These are phyloP conservation scores for Monomorium pharaonis DNA, from an alignment of 1,140 invertebrate genomes.

Conservation along the genomic window DNA sequence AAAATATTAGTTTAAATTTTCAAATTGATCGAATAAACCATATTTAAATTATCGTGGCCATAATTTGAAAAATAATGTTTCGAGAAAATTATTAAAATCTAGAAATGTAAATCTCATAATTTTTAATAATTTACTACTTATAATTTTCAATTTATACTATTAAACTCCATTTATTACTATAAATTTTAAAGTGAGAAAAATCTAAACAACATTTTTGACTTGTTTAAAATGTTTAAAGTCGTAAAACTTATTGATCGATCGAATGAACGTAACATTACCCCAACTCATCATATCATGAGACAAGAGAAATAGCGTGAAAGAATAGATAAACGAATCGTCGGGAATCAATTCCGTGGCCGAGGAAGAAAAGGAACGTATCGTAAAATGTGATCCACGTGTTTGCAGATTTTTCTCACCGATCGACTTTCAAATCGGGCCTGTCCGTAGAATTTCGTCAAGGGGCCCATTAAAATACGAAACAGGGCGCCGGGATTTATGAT, in stretches of 20 bases:
- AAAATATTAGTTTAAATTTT: too few species aligned
- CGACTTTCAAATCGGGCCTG: conserved; percentile 68
- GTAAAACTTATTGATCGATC: background rate
- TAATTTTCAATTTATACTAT: too few species aligned
- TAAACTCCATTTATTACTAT: too few species aligned
- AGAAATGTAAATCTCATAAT: too few species aligned
- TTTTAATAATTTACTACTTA: too few species aligned
- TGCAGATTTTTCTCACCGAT: conserved; percentile 67
- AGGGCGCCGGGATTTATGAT: conserved; percentile 32
- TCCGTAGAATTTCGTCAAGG: conserved; percentile 60
- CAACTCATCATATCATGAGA: background rate
- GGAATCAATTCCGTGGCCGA: background rate
- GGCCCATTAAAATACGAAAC: conserved; percentile 63
- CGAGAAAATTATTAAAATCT: too few species aligned
- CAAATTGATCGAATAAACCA: too few species aligned
- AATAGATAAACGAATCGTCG: background rate
- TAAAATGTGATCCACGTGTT: conserved; percentile 68
- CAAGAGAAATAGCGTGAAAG: conserved; percentile 22
- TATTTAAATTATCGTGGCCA: too few species aligned
- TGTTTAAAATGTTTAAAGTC: too few species aligned
- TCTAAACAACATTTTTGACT: too few species aligned
- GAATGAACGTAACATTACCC: background rate
- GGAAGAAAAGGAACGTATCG: background rate
- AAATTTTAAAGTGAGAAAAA: too few species aligned
- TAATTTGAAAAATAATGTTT: too few species aligned